Conservation (phyloP, 2,888 invertebrate genomes). For the Pachydiplax longipennis region DNA sequence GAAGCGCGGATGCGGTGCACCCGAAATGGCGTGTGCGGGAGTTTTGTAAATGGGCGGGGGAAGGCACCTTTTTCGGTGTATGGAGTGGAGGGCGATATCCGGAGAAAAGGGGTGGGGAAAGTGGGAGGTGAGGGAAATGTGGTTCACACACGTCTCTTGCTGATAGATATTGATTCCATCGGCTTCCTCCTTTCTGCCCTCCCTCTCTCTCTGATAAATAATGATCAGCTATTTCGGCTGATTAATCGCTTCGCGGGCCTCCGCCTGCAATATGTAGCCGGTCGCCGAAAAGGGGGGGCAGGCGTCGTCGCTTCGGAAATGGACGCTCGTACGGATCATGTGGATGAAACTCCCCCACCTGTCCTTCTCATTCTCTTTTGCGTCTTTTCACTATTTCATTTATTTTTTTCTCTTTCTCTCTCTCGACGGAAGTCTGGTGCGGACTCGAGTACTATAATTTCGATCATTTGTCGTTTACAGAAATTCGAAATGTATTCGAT, state of each 20-base stretch:
- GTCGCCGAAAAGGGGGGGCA: background rate
- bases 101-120: background rate
- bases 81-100: background rate
- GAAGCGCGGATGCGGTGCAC: background rate
- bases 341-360: background rate
- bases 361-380: background rate
- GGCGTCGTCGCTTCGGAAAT: background rate
- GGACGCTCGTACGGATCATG: background rate
- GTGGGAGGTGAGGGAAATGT: background rate
- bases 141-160: background rate
- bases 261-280: conserved; percentile 39
- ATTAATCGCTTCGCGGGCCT: conserved; percentile 32
- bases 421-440: too few relatives aligned
- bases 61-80: background rate
- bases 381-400: background rate
- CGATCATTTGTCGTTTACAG: too few relatives aligned
- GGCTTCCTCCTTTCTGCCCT: background rate
- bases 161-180: conserved; percentile 44
- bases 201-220: conserved; percentile 3
- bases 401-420: too few relatives aligned
- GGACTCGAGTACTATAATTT: too few relatives aligned
- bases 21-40: background rate
- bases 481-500: too few relatives aligned
- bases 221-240: conserved; percentile 44
- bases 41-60: background rate